These are phyloP conservation scores for Oscheius sp. DNA, from an alignment of 2,888 invertebrate species.

Conservation along the genomic window DNA sequence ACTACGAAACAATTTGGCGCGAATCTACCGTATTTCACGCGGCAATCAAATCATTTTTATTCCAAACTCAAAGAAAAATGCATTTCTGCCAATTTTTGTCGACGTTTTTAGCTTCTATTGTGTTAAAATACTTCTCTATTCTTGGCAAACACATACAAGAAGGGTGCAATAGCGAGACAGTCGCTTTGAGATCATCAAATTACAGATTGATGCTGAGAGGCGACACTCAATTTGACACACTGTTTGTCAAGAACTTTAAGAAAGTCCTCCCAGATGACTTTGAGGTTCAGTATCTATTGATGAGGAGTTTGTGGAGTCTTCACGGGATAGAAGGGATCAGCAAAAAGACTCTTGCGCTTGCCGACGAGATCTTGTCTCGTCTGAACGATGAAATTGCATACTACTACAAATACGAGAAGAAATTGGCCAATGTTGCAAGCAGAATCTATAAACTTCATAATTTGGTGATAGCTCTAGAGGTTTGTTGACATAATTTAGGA, in stretches of 20 bases:
- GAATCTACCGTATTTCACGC: too few species aligned
- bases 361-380: not conserved
- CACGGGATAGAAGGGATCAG: slow-evolving; percentile 12
- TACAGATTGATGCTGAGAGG: too few species aligned
- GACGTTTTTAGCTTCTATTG: too few species aligned
- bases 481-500: not conserved
- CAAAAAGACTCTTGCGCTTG: not conserved
- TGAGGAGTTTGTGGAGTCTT: slow-evolving; percentile 1
- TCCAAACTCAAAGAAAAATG: too few species aligned
- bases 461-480: slow-evolving; percentile 19
- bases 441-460: slow-evolving; percentile 24
- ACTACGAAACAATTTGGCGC: too few species aligned
- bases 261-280: slow-evolving; percentile 18
- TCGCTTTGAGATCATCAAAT: too few species aligned
- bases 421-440: not conserved
- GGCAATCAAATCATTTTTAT: too few species aligned
- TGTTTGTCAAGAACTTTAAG: slow-evolving; percentile 8
- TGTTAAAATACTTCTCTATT: too few species aligned
- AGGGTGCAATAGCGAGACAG: too few species aligned
- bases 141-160: too few species aligned
- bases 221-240: not conserved
- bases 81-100: too few species aligned
- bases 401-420: slow-evolving; percentile 23
- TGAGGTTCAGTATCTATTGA: slow-evolving; percentile 17
- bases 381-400: slow-evolving; percentile 12